Percentiles rank a stretch among this genome's conserved stretches.
These are phyloP conservation scores for Eupithecia subumbrata DNA, from an alignment of 2,888 invertebrate species.

Conservation along the genomic window DNA sequence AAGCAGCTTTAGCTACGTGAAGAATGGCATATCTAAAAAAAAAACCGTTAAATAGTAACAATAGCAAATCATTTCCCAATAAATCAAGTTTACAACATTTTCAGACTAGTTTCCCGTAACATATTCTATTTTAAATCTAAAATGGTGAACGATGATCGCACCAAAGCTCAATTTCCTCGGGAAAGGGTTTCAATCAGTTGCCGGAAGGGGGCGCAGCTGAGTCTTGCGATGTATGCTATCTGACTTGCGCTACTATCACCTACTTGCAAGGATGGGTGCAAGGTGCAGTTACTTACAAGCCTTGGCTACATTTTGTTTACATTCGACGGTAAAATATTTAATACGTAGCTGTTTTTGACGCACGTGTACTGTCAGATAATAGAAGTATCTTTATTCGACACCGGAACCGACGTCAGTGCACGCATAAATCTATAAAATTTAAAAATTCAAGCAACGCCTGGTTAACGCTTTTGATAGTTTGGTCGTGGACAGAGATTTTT, in stretches of 20 bases:
- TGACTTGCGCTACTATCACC: not conserved
- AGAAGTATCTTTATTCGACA: no score
- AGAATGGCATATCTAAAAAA: no score
- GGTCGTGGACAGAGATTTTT: no score
- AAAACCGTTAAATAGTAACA: no score
- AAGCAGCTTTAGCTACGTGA: no score
- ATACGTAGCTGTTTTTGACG: not conserved
- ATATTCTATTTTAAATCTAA: not conserved
- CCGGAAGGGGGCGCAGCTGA: slow-evolving; percentile 2
- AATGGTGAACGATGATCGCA: not conserved
- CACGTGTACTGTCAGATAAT: no score
- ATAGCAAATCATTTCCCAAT: no score
- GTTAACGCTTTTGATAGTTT: no score
- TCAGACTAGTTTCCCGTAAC: not conserved
- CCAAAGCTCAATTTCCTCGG: not conserved
- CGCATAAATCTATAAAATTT: no score
- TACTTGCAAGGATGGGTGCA: not conserved
- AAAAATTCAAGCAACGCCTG: no score
- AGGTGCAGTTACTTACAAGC: not conserved
- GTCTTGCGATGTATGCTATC: not conserved
- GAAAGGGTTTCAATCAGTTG: not conserved
- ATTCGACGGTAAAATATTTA: not conserved
- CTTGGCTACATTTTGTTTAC: not conserved
- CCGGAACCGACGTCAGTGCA: no score
- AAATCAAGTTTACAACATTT: not conserved